Evolutionary conservation across 2,888 invertebrate genomes (phyloP).

Genomic region (Caenorhabditis afra): DNA sequence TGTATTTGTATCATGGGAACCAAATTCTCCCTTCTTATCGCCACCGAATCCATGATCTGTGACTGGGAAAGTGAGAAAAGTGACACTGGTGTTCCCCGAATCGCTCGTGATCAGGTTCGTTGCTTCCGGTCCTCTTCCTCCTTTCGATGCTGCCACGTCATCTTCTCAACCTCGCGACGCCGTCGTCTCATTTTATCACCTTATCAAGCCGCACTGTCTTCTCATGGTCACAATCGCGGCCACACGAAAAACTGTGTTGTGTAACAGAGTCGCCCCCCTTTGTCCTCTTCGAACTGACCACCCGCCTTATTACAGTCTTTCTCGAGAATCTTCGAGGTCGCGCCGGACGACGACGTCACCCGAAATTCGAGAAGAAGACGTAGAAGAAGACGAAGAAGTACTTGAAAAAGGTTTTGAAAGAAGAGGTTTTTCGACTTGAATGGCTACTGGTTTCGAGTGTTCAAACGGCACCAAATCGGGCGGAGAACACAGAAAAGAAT

Average conservation of each 20-base stretch:
- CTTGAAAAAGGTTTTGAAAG: constrained; percentile 34
- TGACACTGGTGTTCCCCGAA: constrained; percentile 49
- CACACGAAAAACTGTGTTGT: constrained; percentile 29
- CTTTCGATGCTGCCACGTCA: constrained; percentile 23
- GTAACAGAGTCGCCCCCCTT: constrained; percentile 14
- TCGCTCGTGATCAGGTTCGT: constrained; percentile 35
- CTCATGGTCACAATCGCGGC: constrained; percentile 32
- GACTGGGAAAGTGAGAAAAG: constrained; percentile 29
- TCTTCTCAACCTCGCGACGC: background rate
- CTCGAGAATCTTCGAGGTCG: constrained; percentile 51
- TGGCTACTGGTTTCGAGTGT: constrained; percentile 53
- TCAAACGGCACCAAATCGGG: constrained; percentile 26
- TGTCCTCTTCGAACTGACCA: constrained; percentile 28
- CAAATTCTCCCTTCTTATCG: no score
- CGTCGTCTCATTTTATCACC: constrained; percentile 42
- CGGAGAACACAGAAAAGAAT: constrained; percentile 27
- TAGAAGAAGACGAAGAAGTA: constrained; percentile 32
- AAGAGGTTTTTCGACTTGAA: constrained; percentile 32
- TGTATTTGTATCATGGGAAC: no score
- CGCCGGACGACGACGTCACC: constrained; percentile 36
- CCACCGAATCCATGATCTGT: constrained; percentile 35
- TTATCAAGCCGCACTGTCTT: constrained; percentile 6
- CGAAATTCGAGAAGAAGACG: constrained; percentile 7
- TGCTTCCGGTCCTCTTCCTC: constrained; percentile 9
- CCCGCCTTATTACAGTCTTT: constrained; percentile 41